Conservation (phyloP, 2,888 invertebrate genomes). For the Marasmarcha lunaedactyla region DNA sequence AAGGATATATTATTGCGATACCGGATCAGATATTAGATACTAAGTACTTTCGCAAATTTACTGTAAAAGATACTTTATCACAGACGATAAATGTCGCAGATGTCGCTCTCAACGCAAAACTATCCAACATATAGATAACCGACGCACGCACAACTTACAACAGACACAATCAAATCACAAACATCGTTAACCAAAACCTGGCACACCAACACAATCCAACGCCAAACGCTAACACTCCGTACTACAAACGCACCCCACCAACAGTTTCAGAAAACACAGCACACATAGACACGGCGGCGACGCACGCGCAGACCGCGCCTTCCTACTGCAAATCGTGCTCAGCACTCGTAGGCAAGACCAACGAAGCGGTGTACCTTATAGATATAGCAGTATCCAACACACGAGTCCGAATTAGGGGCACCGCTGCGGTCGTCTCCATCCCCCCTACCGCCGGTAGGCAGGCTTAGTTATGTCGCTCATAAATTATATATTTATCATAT, state of each 20-base stretch:
- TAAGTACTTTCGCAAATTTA: neutral
- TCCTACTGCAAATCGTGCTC: too few relatives aligned
- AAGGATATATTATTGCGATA: neutral
- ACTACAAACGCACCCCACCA: conserved; percentile 9
- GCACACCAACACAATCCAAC: conserved; percentile 4
- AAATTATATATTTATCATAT: too few relatives aligned
- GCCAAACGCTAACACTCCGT: neutral
- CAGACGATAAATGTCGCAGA: conserved; percentile 3
- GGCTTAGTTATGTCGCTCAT: too few relatives aligned
- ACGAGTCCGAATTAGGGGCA: too few relatives aligned
- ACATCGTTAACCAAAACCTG: conserved; percentile 10
- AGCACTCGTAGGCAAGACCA: too few relatives aligned
- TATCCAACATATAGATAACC: conserved; percentile 7
- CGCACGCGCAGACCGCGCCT: too few relatives aligned
- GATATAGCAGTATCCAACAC: too few relatives aligned
- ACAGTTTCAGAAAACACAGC: conserved; percentile 5
- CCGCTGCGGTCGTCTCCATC: too few relatives aligned
- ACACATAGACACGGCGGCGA: too few relatives aligned
- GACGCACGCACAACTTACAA: conserved; percentile 8
- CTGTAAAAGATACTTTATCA: neutral
- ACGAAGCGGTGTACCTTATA: too few relatives aligned
- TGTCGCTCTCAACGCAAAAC: conserved; percentile 6
- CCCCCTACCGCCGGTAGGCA: too few relatives aligned
- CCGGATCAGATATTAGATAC: neutral
- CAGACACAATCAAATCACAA: conserved; percentile 9